These are phyloP conservation scores for Sporophila hypoxantha DNA, from an alignment of 2,113 vertebrate genomes.

Conservation along the genomic window DNA sequence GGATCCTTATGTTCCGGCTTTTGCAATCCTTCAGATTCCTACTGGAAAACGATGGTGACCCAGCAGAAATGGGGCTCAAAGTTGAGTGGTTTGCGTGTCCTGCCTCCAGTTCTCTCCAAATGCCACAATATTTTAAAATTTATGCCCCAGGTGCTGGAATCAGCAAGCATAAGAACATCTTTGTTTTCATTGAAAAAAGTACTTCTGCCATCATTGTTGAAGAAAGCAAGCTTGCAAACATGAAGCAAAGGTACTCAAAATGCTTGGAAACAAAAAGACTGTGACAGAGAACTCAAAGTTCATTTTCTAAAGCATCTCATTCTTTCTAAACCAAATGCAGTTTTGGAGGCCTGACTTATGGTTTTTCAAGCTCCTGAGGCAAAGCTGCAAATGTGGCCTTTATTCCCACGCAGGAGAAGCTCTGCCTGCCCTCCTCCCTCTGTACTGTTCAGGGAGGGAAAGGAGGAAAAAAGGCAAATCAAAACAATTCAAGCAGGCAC, in stretches of 20 bases:
- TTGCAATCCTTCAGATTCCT: slow-evolving; percentile 25
- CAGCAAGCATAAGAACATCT: slow-evolving; percentile 19
- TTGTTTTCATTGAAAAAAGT: slow-evolving; percentile 21
- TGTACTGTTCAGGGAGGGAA: background rate
- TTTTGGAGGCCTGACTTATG: slow-evolving; percentile 36
- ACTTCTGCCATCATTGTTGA: slow-evolving; percentile 16
- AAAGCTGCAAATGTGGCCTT: slow-evolving; percentile 37
- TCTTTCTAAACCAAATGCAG: slow-evolving; percentile 40
- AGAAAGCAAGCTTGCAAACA: slow-evolving; percentile 24
- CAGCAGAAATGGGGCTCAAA: background rate
- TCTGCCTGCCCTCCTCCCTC: slow-evolving; percentile 23
- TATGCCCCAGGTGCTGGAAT: slow-evolving; percentile 44
- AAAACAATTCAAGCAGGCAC: background rate
- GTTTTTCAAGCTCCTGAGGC: slow-evolving; percentile 47
- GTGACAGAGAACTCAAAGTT: slow-evolving; percentile 38
- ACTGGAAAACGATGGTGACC: background rate
- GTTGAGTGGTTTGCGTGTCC: background rate
- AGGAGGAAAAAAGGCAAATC: background rate
- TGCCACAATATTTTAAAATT: slow-evolving; percentile 21
- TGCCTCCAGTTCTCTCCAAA: slow-evolving; percentile 13
- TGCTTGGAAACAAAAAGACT: slow-evolving; percentile 42
- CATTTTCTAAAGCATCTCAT: slow-evolving; percentile 56
- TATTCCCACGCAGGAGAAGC: slow-evolving; percentile 39
- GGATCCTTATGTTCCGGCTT: slow-evolving; percentile 38
- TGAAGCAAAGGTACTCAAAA: slow-evolving; percentile 36